phyloP scores from a whole-genome alignment of 2,797 vertebrate genomes.

The Crax fasciolata region DNA sequence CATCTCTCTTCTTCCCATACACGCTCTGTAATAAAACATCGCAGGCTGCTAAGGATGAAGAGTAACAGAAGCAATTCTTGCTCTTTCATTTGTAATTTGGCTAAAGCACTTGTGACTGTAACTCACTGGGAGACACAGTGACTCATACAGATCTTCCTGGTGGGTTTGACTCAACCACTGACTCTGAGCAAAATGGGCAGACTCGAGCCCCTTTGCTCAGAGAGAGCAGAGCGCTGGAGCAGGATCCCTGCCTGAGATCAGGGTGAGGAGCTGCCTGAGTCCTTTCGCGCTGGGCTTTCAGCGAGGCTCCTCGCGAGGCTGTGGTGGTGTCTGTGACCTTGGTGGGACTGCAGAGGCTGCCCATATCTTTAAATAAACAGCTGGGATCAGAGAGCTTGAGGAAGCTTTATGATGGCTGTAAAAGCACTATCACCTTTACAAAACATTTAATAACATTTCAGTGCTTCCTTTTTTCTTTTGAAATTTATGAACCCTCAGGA shows the following conservation, averaged over 20 bases:
- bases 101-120: slow-evolving; percentile 3
- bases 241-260: not conserved
- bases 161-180: not conserved
- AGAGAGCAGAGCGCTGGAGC: not conserved
- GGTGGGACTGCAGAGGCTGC: not conserved
- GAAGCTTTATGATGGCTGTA: not conserved
- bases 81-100: slow-evolving; percentile 2
- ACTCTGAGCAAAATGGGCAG: not conserved
- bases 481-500: not conserved
- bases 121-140: not conserved
- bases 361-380: not conserved
- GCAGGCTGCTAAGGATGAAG: not conserved
- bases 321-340: not conserved
- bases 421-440: not conserved
- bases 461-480: not conserved
- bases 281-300: not conserved
- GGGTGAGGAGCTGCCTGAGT: not conserved
- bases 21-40: not conserved
- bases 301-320: not conserved
- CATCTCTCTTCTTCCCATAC: not conserved
- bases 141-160: not conserved
- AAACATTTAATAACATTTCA: not conserved
- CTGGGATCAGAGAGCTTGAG: not conserved
- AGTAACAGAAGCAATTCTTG: not conserved
- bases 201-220: not conserved